Evolutionary conservation across 2,888 invertebrate species (phyloP), one percentile per base, ranked within the genome.

Genomic region (Pristionchus japonicus): DNA sequence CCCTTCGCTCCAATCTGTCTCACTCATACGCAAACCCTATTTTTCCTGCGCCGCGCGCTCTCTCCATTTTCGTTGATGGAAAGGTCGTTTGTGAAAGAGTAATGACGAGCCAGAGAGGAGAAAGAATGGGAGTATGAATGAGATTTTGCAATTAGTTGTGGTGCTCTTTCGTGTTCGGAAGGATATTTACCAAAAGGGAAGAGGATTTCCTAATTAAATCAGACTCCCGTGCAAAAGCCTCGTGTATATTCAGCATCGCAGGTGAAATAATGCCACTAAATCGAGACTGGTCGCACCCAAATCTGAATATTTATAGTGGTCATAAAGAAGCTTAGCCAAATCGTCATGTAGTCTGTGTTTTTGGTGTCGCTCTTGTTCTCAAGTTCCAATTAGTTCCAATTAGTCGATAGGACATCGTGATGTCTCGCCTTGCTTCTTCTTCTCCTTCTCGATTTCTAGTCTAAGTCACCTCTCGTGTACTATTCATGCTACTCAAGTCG

Each of bases 41-140:
- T 70, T 70, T 70, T 13, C 37, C 37, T 70, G 67, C n/a, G 23
- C 37, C 70, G 37, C 20, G 31, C 64, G 27, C 64, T n/a, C 77
- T 1, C 77, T 67, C 77, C 27, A 23, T 34, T 74, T 67, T 64
- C 23, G 40, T 6, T 74, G 23, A 74, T 74, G n/a, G 77, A 77
- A 77, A 77, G 77, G 77, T 77, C 77, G 77, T 77, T 47, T 23
- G 43, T 77, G 43, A 77, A 43, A 77, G 77, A 77, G 77, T 77
- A 74, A 74, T 74, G 74, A 74, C 11, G 74, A 40, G 40, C 40
- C 20, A 47, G 43, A 77, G 43, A 27, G 77, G 77, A 13, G 17
- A 34, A 20, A 34, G 34, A 23, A 31, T 11, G 67, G 3, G 37
- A 17, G 20, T 74, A 64, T 64, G 64, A 64, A 64, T 64, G 9